Evolutionary conservation across 2,797 vertebrate species (phyloP).

Genomic region (Muscicapa striata): DNA sequence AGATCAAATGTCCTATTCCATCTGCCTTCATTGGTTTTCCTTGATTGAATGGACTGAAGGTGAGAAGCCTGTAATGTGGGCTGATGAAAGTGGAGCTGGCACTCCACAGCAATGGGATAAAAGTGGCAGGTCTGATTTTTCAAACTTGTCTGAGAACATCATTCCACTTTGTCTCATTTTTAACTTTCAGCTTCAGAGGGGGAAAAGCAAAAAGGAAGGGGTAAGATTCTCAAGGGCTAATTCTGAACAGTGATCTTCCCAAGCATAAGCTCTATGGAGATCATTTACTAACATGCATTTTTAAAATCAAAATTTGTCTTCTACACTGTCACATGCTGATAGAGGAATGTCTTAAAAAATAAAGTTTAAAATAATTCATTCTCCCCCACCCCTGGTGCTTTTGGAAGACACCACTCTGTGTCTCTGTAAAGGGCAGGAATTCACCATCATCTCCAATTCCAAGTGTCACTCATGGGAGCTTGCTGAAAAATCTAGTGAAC

Average conservation of each 20-base stretch:
- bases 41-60: neutral
- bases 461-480: neutral
- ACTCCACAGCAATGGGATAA: neutral
- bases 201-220: neutral
- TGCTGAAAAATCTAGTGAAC: neutral
- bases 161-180: neutral
- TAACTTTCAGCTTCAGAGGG: neutral
- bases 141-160: neutral
- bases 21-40: neutral
- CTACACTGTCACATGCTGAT: neutral
- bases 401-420: neutral
- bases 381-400: fast-evolving
- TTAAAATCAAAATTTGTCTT: neutral
- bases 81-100: slow-evolving; percentile 18
- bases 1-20: slow-evolving; percentile 1
- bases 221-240: neutral
- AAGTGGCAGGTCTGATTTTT: slow-evolving; percentile 23
- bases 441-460: neutral
- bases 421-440: neutral
- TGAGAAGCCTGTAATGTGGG: neutral
- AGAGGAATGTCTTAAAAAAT: neutral
- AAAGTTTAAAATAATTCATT: neutral
- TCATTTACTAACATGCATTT: neutral
- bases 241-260: neutral
- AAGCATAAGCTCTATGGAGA: neutral